Percentiles rank a stretch among this genome's conserved stretches.
phyloP scores from a whole-genome alignment of 2,113 vertebrate species.

The Apodemus speciosus region DNA sequence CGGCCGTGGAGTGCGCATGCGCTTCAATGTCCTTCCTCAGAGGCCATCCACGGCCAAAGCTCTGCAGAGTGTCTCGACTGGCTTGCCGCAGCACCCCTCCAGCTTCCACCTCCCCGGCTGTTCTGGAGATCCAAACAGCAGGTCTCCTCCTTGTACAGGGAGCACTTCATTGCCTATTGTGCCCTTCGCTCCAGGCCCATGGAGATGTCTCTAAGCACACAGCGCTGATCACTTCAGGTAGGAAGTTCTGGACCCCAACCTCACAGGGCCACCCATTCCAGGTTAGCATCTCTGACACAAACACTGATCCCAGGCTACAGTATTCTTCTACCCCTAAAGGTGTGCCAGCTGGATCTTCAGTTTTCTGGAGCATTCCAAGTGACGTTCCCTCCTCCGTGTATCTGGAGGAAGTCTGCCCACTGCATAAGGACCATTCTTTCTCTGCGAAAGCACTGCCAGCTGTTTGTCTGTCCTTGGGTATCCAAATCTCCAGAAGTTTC shows the following conservation, averaged over 20 bases:
- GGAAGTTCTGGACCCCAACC: neutral
- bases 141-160: neutral
- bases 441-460: neutral
- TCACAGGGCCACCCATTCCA: neutral
- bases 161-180: neutral
- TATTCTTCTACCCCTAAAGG: neutral
- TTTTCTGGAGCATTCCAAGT: neutral
- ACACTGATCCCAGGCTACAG: neutral
- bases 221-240: neutral
- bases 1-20: neutral
- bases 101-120: neutral
- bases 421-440: neutral
- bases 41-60: too few relatives aligned
- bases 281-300: neutral
- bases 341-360: neutral
- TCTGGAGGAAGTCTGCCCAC: neutral
- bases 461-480: neutral
- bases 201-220: neutral
- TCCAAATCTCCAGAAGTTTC: neutral
- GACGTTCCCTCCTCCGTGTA: neutral
- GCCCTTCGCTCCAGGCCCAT: neutral
- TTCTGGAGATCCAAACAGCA: neutral
- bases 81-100: neutral
- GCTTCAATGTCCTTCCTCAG: too few relatives aligned
- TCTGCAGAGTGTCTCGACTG: neutral